Conservation (phyloP, 2,888 invertebrate genomes). For the Phalangium opilio region DNA sequence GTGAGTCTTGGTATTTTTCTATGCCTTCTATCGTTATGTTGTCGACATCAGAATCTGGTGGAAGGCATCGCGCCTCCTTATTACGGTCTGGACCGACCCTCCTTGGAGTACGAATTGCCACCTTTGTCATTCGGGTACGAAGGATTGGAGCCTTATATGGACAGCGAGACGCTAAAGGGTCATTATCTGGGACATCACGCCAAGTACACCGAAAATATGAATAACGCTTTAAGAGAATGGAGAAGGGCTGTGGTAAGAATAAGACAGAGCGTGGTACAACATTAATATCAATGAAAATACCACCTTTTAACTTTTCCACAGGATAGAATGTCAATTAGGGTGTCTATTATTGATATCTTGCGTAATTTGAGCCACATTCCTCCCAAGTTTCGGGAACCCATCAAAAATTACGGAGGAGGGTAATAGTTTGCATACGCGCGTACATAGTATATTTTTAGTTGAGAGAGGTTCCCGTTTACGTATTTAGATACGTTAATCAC, state of each 20-base stretch:
- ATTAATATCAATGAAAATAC: not conserved
- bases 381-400: slow-evolving; percentile 16
- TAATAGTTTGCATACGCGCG: too few relatives aligned
- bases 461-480: too few relatives aligned
- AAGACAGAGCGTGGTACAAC: not conserved
- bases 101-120: slow-evolving; percentile 23
- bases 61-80: slow-evolving; percentile 19
- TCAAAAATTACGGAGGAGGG: slow-evolving; percentile 26
- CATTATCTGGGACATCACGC: slow-evolving; percentile 26
- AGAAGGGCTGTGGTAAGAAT: slow-evolving; percentile 16
- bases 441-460: too few relatives aligned
- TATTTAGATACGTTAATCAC: slow-evolving; percentile 25
- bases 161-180: slow-evolving; percentile 22
- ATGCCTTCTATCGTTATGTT: too few relatives aligned
- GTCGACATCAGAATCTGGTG: too few relatives aligned
- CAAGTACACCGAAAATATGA: slow-evolving; percentile 24
- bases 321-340: slow-evolving; percentile 6
- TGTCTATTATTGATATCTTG: slow-evolving; percentile 24
- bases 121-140: slow-evolving; percentile 21
- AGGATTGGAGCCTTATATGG: slow-evolving; percentile 25
- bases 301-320: too few relatives aligned
- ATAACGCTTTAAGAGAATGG: slow-evolving; percentile 24
- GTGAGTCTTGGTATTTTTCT: too few relatives aligned
- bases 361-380: slow-evolving; percentile 23
- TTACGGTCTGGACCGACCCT: slow-evolving; percentile 20